Percentiles rank a stretch among this genome's conserved stretches.
These are phyloP conservation scores for Aramus guarauna DNA, from an alignment of 2,113 vertebrate species.

Conservation along the genomic window DNA sequence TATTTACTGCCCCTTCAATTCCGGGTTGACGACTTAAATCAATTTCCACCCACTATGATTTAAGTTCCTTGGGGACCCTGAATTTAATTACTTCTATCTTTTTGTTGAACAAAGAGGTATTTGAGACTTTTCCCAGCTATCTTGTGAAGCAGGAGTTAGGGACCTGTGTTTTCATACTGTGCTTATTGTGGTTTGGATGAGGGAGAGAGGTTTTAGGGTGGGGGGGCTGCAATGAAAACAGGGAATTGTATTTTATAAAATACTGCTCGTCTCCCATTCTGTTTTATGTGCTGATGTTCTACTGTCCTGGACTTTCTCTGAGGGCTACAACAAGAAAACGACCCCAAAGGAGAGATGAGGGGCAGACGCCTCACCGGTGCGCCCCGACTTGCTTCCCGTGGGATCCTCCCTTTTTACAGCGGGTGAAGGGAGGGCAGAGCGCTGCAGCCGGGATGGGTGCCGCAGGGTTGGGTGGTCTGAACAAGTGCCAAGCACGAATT, in stretches of 20 bases:
- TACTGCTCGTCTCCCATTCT: not conserved
- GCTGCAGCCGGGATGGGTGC: not conserved
- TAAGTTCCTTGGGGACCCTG: not conserved
- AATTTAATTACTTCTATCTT: not conserved
- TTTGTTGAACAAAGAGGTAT: not conserved
- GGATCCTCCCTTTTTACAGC: not conserved
- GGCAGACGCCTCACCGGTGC: not conserved
- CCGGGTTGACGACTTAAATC: not conserved
- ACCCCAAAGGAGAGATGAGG: not conserved
- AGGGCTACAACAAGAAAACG: not conserved
- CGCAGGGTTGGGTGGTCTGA: conserved; percentile 9
- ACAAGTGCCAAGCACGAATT: not conserved
- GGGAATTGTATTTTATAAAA: not conserved
- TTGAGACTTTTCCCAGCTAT: not conserved
- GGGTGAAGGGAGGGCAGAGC: not conserved
- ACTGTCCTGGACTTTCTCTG: not conserved
- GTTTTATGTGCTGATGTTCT: not conserved
- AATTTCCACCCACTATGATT: not conserved
- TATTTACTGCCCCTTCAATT: not conserved
- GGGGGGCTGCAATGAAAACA: not conserved
- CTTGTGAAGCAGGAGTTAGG: not conserved
- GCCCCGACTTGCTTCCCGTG: rapidly evolving
- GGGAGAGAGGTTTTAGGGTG: not conserved
- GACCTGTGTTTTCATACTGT: not conserved
- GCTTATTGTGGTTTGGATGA: not conserved